Conservation (phyloP, 2,888 invertebrate genomes). For the Lycaena phlaeas region DNA sequence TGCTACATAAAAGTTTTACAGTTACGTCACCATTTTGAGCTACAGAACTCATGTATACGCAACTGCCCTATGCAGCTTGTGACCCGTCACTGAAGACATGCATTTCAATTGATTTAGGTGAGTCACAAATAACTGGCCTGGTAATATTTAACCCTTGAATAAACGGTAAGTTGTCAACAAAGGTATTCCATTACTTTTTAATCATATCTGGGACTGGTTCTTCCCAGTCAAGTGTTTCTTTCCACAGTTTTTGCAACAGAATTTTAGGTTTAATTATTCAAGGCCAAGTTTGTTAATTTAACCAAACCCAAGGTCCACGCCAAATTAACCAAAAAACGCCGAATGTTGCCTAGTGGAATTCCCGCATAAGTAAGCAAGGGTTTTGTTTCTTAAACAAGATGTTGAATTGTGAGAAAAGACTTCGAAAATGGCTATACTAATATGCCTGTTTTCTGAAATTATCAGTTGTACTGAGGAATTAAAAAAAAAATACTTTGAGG, state of each 20-base stretch:
- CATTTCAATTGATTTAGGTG: constrained; percentile 11
- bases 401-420: too few species aligned
- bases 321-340: too few species aligned
- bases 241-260: constrained; percentile 18
- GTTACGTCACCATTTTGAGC: not conserved
- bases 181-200: constrained; percentile 6
- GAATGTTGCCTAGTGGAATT: too few species aligned
- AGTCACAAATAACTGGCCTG: constrained; percentile 10
- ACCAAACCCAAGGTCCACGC: constrained; percentile 17
- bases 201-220: constrained; percentile 13
- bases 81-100: constrained; percentile 19
- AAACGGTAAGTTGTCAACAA: not conserved
- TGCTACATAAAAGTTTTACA: constrained; percentile 12
- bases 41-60: constrained; percentile 13
- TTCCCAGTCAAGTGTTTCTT: constrained; percentile 16
- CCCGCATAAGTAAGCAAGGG: too few species aligned
- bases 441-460: too few species aligned
- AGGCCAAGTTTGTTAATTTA: too few species aligned
- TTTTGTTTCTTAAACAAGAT: too few species aligned
- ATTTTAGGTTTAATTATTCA: constrained; percentile 14
- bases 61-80: constrained; percentile 13
- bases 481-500: too few species aligned
- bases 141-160: constrained; percentile 9
- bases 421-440: too few species aligned
- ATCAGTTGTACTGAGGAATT: too few species aligned